These are phyloP conservation scores for Scophthalmus maximus DNA, from an alignment of 2,113 vertebrate species.

Conservation along the genomic window DNA sequence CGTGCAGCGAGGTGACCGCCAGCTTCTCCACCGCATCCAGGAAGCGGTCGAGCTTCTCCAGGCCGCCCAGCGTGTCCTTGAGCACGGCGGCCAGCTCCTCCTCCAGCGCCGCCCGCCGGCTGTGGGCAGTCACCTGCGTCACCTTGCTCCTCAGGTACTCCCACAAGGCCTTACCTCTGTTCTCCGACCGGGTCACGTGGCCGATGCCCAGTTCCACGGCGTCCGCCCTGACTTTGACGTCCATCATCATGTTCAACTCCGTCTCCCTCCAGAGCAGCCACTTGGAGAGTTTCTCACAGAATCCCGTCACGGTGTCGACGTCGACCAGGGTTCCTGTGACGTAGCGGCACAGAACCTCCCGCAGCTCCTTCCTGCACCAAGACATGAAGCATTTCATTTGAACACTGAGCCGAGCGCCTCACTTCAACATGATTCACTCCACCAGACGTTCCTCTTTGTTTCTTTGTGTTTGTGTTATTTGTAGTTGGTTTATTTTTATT, in stretches of 20 bases:
- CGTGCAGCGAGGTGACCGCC: conserved; percentile 74
- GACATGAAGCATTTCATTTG: not conserved
- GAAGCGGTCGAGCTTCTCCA: conserved; percentile 70
- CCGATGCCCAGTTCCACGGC: not conserved
- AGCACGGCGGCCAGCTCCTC: conserved; percentile 64
- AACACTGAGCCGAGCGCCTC: not conserved
- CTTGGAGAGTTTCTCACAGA: conserved; percentile 30
- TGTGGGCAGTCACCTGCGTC: conserved; percentile 18
- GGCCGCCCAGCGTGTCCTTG: conserved; percentile 58
- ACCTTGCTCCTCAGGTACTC: conserved; percentile 59
- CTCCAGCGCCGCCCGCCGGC: conserved; percentile 54
- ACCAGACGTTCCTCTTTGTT: not conserved
- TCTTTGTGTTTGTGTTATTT: not conserved
- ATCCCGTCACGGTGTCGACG: conserved; percentile 46
- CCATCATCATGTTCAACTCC: conserved; percentile 50
- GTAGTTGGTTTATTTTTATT: not conserved
- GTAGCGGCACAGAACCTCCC: conserved; percentile 44
- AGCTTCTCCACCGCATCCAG: conserved; percentile 81
- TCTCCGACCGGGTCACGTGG: conserved; percentile 23
- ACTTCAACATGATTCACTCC: too few relatives aligned
- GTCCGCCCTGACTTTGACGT: conserved; percentile 56
- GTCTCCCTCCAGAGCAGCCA: conserved; percentile 49
- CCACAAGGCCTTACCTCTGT: conserved; percentile 33
- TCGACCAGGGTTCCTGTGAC: conserved; percentile 38
- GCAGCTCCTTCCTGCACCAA: conserved; percentile 37